Evolutionary conservation across 2,113 vertebrate species (phyloP), one percentile per base, ranked within the genome.

Genomic region (Notarius quadriscutis): DNA sequence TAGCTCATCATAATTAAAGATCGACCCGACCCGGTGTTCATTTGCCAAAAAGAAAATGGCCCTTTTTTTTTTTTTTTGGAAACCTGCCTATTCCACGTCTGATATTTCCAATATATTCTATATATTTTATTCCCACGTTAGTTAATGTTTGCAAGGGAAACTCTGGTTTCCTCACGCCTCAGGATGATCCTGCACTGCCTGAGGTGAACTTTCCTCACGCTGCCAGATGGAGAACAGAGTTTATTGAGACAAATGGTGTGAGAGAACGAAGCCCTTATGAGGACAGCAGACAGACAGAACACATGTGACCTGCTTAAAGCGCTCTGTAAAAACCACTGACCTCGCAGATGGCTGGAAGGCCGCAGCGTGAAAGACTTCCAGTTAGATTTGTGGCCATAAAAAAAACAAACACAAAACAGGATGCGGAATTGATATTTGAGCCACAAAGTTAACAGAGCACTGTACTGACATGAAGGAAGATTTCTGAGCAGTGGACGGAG

Each of bases 161-260:
- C 48, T 27, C 57, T n/a, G 58, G 84, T 30, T 67, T 67, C 60
- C 84, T 78, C n/a, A 5, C 51, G 84, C 84, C 84, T 55, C 25
- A 86, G 84, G 84, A 86, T 50, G 25, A 74, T 75, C 58, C 62
- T 80, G n/a, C 27, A 25, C 77, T 69, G 77, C 69, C 69, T 83
- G 34, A 50, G 84, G 79, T 82, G 75, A 27, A 75, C 27, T 53
- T 72, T 62, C 78, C 84, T 57, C 57, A 15, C 14, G 22, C 55
- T 82, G 67, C 86, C 86, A 87, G 84, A 83, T 67, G 69, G 81
- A 75, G 77, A 60, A 30, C 72, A 50, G 75, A 20, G 85, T 87
- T 88, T 88, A 88, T 88, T 87, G 67, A 84, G 82, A 88, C 87
- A 88, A 88, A 90, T 88, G 87, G 75, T 77, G 65, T 55, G 75